Evolutionary conservation across 2,113 vertebrate species (phyloP), one percentile per base, ranked within the genome.

Genomic region (Zapornia atra): DNA sequence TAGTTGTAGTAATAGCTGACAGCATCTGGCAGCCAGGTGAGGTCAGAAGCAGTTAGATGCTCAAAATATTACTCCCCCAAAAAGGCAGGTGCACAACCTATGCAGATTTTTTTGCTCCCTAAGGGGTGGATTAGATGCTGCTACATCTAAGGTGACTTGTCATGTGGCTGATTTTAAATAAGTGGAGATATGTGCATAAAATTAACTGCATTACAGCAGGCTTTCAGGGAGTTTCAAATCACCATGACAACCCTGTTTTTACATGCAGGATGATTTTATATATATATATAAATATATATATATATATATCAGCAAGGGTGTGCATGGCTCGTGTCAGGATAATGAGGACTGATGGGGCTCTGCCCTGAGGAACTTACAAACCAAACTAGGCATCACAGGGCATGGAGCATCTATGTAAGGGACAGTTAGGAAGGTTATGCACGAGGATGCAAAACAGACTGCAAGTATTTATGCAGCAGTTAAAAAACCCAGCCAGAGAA

Each of bases 1-100:
- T 6, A 54, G 44, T 17, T 65, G 61, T 28, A 65, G 73, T 79
- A 94, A 90, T 10, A 85, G 89, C 83, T 84, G 88, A 54, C 79
- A 76, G 78, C 81, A 84, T 68, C 93, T 73, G 76, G 86, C 73
- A 88, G 54, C 59, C 92, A 96, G 94, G 82, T 96, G 94, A 96
- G 86, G 72, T 86, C 84, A 85, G 60, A 87, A 78, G 40, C 46
- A 44, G 29, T 54, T 33, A 54, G 78, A 79, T 77, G 50, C 73
- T 90, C 76, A 31, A 40, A 78, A 36, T 68, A 66, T 31, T 31
- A 57, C 17, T n/a, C 16, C 36, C 19, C 6, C 2, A 3, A 72
- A 84, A 86, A 82, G 42, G 48, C 72, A 72, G 51, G 53, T 48
- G 78, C 48, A 20, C 15, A 60, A 42, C 33, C 33, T 31, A 17